Evolutionary conservation across 2,888 invertebrate species (phyloP), one percentile per base, ranked within the genome.

Genomic region (Drosophila longiperda): DNA sequence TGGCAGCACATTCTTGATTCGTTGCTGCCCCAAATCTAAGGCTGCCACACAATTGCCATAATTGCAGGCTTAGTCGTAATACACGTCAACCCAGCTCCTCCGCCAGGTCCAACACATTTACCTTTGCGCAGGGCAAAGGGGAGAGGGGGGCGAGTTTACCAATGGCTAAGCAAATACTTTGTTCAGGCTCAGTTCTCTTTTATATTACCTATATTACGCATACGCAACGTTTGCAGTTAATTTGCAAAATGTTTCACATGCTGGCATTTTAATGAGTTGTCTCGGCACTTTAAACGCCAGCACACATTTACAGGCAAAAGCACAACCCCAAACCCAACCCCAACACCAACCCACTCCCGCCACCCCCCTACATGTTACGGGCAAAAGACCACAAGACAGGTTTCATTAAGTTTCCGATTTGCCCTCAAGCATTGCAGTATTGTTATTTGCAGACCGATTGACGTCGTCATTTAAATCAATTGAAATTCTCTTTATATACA

Each of bases 171-270:
- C 83, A 88, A 87, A 89, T 88, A 89, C 87, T 83, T 82, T 64
- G 78, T 68, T 74, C 67, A 59, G 68, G 40, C 73, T 66, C 60
- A 58, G 12, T n/a, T 17, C 26, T 38, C 20, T 20, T 42, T 57
- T 57, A 42, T 57, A 57, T 32, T 55, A 55, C 67, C 29, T 59
- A 70, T 77, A 74, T 78, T 80, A 83, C 75, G 85, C 80, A 88
- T 88, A 85, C 84, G 85, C 84, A 73, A 78, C 89, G 87, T 85
- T 83, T 74, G 90, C 86, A 88, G 87, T 87, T 89, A 87, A 87
- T 87, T 89, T 87, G 83, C 86, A 80, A 89, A 88, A 87, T 83
- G 87, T 83, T 86, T 66, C 82, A 73, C 73, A 79, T 74, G 64
- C 73, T 72, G 82, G 80, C 84, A 78, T 80, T 78, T 88, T 82